Evolutionary conservation across 2,113 vertebrate genomes (phyloP).

Genomic region (Neomonachus schauinslandi): DNA sequence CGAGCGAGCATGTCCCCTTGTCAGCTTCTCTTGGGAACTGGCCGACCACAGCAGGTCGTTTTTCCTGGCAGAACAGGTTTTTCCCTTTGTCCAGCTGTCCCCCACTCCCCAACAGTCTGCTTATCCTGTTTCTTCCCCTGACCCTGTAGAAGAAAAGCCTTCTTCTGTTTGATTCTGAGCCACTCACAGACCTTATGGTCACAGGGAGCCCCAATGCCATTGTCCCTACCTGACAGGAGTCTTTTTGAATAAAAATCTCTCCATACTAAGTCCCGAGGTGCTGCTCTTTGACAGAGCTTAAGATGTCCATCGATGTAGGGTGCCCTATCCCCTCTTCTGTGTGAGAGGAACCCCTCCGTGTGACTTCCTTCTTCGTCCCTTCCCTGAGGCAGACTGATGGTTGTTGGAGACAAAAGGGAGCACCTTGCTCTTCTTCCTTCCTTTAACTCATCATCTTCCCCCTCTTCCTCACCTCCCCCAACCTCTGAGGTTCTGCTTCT

Average conservation of each 20-base stretch:
- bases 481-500: background rate
- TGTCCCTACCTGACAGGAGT: background rate
- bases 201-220: rapidly evolving
- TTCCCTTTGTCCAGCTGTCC: background rate
- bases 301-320: rapidly evolving
- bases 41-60: background rate
- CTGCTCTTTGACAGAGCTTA: background rate
- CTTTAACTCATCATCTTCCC: rapidly evolving
- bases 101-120: background rate
- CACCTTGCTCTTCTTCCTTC: background rate
- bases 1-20: rapidly evolving
- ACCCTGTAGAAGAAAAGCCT: background rate
- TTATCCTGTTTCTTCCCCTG: rapidly evolving
- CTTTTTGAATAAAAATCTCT: background rate
- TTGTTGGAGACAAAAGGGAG: rapidly evolving
- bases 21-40: rapidly evolving
- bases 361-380: rapidly evolving
- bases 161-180: background rate
- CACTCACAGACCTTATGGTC: rapidly evolving
- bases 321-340: background rate
- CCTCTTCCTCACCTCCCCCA: rapidly evolving
- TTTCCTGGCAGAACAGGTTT: rapidly evolving
- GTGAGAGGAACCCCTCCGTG: rapidly evolving
- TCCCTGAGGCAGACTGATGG: rapidly evolving
- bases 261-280: rapidly evolving